Percentiles rank a stretch among this genome's conserved stretches.
Evolutionary conservation across 2,888 invertebrate genomes (phyloP).

Genomic region (Rhamnusium bicolor): DNA sequence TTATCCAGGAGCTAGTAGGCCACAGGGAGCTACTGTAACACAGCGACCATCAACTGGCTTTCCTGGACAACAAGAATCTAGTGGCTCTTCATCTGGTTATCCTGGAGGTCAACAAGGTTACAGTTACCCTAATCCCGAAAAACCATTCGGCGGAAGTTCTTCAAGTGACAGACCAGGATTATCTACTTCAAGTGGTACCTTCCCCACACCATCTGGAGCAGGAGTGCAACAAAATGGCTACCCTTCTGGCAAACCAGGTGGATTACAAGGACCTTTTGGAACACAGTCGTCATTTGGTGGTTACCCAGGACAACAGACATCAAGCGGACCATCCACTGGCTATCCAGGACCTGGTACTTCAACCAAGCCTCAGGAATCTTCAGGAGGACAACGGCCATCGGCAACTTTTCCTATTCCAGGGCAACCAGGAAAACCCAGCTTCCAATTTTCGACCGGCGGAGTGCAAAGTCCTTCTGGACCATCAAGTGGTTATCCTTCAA

Average conservation of each 20-base stretch:
- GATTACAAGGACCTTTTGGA: neutral
- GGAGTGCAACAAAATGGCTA: neutral
- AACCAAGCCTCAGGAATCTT: neutral
- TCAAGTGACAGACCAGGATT: neutral
- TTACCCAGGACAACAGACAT: neutral
- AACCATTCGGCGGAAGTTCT: neutral
- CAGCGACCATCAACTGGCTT: conserved; percentile 41
- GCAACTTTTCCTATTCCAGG: neutral
- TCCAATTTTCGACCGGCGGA: neutral
- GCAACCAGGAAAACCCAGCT: neutral
- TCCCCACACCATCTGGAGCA: neutral
- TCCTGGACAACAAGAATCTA: conserved; percentile 45
- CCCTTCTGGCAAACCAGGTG: neutral
- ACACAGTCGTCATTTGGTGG: neutral
- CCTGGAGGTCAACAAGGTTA: neutral
- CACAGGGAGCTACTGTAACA: conserved; percentile 37
- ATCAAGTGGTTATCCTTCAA: neutral
- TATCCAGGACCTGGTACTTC: neutral
- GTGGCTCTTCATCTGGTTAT: conserved; percentile 34
- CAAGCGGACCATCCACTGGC: neutral
- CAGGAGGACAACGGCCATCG: neutral
- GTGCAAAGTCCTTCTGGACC: neutral
- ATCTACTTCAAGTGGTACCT: neutral
- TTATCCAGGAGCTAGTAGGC: conserved; percentile 3
- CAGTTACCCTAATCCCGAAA: neutral